phyloP scores from a whole-genome alignment of 30 jellyfish, hydroid and myxozoan species.

The Aurelia aurita complex sp. Pacific region DNA sequence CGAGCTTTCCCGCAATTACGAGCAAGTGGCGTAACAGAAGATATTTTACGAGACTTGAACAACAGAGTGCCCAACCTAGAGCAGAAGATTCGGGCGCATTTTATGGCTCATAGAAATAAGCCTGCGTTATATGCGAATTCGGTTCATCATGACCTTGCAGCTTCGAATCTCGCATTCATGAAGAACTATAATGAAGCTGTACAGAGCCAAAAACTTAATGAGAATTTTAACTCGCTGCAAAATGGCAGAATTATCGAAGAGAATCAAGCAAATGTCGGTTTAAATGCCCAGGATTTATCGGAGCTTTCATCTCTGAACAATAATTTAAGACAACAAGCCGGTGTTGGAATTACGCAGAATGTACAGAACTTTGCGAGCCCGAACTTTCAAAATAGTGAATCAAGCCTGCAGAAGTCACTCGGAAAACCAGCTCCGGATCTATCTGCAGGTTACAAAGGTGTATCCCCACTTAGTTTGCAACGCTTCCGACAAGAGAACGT shows the following conservation, averaged over 20 bases:
- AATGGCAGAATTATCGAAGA: background rate
- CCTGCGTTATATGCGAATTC: slow-evolving; percentile 60
- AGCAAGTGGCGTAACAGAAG: slow-evolving; percentile 84
- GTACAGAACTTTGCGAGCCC: slow-evolving; percentile 12
- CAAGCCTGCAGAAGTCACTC: background rate
- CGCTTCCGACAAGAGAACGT: slow-evolving; percentile 62
- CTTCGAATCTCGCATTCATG: slow-evolving; percentile 85
- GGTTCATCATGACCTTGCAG: slow-evolving; percentile 80
- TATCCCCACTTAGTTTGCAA: slow-evolving; percentile 35
- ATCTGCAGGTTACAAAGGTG: background rate
- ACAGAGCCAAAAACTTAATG: slow-evolving; percentile 39
- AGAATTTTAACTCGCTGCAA: background rate
- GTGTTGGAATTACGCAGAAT: background rate
- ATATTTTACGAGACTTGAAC: slow-evolving; percentile 65
- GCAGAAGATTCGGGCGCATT: slow-evolving; percentile 83
- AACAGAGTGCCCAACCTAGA: slow-evolving; percentile 82
- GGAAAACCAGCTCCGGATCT: background rate
- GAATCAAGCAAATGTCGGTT: background rate
- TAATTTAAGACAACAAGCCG: background rate
- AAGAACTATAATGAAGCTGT: slow-evolving; percentile 78
- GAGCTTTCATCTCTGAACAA: slow-evolving; percentile 5
- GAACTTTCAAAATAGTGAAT: slow-evolving; percentile 10
- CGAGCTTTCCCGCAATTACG: slow-evolving; percentile 82
- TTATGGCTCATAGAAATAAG: slow-evolving; percentile 54
- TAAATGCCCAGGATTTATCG: slow-evolving; percentile 12